These are phyloP conservation scores for Pluvianellus socialis DNA, from an alignment of 2,113 vertebrate species.

Conservation along the genomic window DNA sequence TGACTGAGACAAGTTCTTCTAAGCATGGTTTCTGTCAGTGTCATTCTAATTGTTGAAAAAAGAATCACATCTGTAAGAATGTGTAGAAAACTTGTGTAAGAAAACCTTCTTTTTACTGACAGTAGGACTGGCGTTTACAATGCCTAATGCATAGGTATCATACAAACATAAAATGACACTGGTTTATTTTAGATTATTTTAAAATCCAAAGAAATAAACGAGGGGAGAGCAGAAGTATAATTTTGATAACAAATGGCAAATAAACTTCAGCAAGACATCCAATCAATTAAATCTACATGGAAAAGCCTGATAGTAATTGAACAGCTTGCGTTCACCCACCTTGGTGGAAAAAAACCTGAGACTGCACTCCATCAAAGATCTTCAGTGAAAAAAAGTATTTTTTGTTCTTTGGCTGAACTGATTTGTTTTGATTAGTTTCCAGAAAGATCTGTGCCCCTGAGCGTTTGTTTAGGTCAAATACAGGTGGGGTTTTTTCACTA, in stretches of 20 bases:
- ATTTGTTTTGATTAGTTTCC: background rate
- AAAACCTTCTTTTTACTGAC: background rate
- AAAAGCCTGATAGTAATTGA: background rate
- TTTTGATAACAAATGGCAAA: background rate
- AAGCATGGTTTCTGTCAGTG: background rate
- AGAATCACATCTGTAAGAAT: background rate
- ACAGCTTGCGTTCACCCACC: background rate
- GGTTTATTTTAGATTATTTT: background rate
- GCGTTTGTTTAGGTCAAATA: background rate
- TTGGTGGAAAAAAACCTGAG: background rate
- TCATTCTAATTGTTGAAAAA: background rate
- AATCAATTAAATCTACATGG: fast-evolving
- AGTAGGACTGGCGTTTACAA: background rate
- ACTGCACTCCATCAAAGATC: background rate
- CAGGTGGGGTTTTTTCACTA: background rate
- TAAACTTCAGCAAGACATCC: background rate
- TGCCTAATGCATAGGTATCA: background rate
- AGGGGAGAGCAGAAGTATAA: background rate
- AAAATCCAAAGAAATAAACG: background rate
- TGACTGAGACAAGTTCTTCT: background rate
- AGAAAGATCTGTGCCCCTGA: background rate
- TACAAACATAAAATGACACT: background rate
- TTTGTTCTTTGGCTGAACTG: background rate
- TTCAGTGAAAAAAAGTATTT: background rate
- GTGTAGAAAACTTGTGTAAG: background rate